A percentile compares a stretch with the other conserved stretches of the same genome.
Evolutionary conservation across 1,140 invertebrate species (phyloP).

Genomic region (Eriocheir sinensis): DNA sequence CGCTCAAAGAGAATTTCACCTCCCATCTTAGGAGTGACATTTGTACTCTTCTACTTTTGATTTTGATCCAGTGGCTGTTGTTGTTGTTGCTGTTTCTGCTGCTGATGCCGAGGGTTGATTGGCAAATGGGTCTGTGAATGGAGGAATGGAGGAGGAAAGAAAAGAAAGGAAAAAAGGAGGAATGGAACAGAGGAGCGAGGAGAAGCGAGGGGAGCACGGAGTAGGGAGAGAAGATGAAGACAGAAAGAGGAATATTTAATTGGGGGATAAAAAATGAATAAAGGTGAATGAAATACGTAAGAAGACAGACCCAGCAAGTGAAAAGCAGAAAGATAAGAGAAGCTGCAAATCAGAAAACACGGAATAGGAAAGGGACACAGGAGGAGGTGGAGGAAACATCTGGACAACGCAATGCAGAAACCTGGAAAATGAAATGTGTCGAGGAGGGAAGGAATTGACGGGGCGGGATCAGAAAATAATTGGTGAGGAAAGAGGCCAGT

Average conservation of each 20-base stretch:
- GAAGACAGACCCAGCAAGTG: background rate
- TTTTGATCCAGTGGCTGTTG: too few relatives aligned
- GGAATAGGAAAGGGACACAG: background rate
- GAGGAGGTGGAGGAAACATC: background rate
- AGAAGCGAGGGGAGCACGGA: background rate
- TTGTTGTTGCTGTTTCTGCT: too few relatives aligned
- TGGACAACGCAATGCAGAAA: too few relatives aligned
- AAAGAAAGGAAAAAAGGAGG: background rate
- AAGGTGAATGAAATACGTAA: background rate
- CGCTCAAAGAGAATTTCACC: too few relatives aligned
- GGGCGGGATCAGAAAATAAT: too few relatives aligned
- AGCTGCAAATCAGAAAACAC: too few relatives aligned
- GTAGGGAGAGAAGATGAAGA: background rate
- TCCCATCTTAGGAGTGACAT: too few relatives aligned
- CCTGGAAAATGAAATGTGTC: too few relatives aligned
- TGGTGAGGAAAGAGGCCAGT: background rate
- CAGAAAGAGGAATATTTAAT: background rate
- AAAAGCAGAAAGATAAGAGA: background rate
- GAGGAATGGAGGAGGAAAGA: background rate
- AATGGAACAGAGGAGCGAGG: background rate
- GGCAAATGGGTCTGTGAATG: background rate
- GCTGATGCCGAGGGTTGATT: too few relatives aligned
- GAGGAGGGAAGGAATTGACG: background rate
- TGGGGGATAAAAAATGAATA: background rate
- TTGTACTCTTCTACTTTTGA: too few relatives aligned